A percentile compares a stretch with the other conserved stretches of the same genome.
Evolutionary conservation across 2,888 invertebrate genomes (phyloP).

Genomic region (Eudasyphora cyanicolor): DNA sequence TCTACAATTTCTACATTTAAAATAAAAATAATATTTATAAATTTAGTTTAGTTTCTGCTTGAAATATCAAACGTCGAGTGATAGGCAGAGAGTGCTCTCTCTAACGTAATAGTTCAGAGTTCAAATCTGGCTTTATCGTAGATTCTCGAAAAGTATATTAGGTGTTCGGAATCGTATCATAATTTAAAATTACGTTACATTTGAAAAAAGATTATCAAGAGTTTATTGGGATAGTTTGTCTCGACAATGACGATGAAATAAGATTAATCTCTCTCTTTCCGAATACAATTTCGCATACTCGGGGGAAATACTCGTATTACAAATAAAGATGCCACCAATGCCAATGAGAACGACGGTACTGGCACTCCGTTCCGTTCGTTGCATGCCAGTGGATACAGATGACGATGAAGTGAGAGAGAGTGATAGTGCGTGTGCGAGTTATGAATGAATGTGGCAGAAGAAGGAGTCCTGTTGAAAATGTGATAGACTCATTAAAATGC

Average conservation of each 20-base stretch:
- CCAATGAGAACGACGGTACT: not conserved
- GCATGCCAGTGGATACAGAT: too few species aligned
- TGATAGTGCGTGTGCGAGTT: slow-evolving; percentile 27
- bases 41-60: too few species aligned
- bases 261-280: slow-evolving; percentile 6
- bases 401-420: slow-evolving; percentile 19
- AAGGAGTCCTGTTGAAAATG: slow-evolving; percentile 60
- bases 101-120: too few species aligned
- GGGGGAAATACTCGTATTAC: not conserved
- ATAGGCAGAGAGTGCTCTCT: too few species aligned
- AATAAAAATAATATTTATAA: too few species aligned
- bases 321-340: not conserved
- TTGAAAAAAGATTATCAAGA: too few species aligned
- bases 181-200: too few species aligned
- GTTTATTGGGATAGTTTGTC: not conserved
- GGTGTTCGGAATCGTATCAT: too few species aligned
- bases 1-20: too few species aligned
- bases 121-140: too few species aligned
- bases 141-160: too few species aligned
- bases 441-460: slow-evolving; percentile 58
- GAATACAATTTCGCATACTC: not conserved
- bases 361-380: slow-evolving; percentile 16
- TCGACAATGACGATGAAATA: slow-evolving; percentile 16
- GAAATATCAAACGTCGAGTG: too few species aligned
- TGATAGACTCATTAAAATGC: slow-evolving; percentile 73